Evolutionary conservation across 1,140 invertebrate genomes (phyloP), one percentile per base, ranked within the genome.

Genomic region (Zaprionus gabonicus): DNA sequence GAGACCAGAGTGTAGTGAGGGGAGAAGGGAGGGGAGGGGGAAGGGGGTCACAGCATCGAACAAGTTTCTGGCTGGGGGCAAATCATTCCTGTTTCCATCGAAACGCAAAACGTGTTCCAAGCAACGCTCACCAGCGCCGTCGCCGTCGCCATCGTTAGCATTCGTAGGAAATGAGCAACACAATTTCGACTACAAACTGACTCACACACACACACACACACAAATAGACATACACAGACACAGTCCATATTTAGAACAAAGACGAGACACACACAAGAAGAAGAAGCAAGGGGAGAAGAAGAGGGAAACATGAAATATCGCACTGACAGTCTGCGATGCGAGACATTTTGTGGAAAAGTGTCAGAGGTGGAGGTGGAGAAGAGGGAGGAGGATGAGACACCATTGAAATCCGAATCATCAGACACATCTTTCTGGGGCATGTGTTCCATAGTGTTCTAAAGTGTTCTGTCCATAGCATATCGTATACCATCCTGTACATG

Each of bases 211-310:
- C 67, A 63, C 27, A 78, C 64, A 71, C 31, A 60, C 38, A 72
- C 46, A 78, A 41, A 58, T 55, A 71, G 23, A 23, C 38, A 71
- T 23, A 34, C 58, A 69, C 64, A 78, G 55, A 44, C 59, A 60
- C 41, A 53, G 44, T 71, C 75, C 78, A 87, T 79, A 84, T 84
- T 84, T 81, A 87, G 84, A 87, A 90, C 81, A 87, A 87, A 87
- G 78, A 76, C 36, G 60, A 38, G 71, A 38, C 31, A 53, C 34
- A 66, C 23, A 34, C 44, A 31, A 25, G 5, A 38, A n/a, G 12
- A 60, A 49, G 51, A 49, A 4, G 38, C 17, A 34, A 41, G 49
- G 17, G 51, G 44, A 64, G n/a, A 20, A 9, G 46, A 2, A 67
- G 13, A 2, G 1, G 49, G 49, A 70, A 76, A 67, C 63, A 69